Evolutionary conservation across 2,113 vertebrate species (phyloP), one percentile per base, ranked within the genome.

Genomic region (Quiscalus mexicanus): DNA sequence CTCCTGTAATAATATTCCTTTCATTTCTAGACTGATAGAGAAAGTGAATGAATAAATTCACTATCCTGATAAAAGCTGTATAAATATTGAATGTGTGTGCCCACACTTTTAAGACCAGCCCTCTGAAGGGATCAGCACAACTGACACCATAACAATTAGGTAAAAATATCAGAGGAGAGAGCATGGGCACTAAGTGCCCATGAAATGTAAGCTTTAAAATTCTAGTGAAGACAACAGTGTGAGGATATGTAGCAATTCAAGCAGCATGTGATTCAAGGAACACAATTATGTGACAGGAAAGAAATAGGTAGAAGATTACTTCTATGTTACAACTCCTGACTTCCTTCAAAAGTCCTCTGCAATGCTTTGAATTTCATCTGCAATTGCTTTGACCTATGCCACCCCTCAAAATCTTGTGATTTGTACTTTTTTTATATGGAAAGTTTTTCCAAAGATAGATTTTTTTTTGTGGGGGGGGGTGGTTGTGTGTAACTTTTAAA

Each of bases 41-140:
- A n/a, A 93, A 55, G 33, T 12, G 77, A 87, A 80, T 52, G 30
- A 89, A 53, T 69, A 93, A 79, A 95, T 22, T 3, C n/a, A 65
- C 31, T 70, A 63, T 84, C 59, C 44, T 77, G 75, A 94, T 95
- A 85, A 88, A 70, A 86, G 7, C 64, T 91, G 52, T 67, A 97
- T 94, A 97, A 96, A 96, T 96, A 97, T 22, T 91, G 68, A 96
- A 95, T 78, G 30, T 74, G 53, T 67, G 55, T 63, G 52, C 41
- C 6, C 11, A 83, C 88, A 77, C 56, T 90, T 95, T 84, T 97
- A 75, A 96, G 92, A 89, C 79, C 82, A 88, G 84, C 49, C 37
- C 47, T 91, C 88, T 87, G 68, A 95, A 96, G 42, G 20, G 64
- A 86, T 65, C 49, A 67, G 27, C 81, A 83, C 71, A 95, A 31